Conservation (phyloP, 2,113 vertebrate genomes). For the Pelvicachromis taeniatus region DNA sequence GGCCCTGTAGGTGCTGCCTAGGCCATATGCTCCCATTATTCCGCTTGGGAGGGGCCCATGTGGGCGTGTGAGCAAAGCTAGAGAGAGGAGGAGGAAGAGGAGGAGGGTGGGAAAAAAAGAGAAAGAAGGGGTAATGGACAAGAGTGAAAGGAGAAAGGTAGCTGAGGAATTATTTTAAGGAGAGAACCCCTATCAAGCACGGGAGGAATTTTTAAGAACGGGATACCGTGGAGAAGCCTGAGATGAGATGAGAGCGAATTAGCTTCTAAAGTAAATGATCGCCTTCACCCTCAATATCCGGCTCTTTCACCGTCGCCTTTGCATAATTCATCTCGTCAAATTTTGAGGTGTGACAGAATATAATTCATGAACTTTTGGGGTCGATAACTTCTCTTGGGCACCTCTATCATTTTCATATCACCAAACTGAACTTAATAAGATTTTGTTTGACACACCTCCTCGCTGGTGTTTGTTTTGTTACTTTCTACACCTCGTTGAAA, state of each 20-base stretch:
- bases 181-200: constrained; percentile 36
- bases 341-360: constrained; percentile 41
- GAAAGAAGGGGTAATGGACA: constrained; percentile 2
- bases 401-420: constrained; percentile 23
- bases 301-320: constrained; percentile 46
- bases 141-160: constrained; percentile 36
- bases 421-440: background rate
- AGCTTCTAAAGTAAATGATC: constrained; percentile 62
- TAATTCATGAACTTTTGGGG: constrained; percentile 51
- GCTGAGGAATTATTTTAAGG: constrained; percentile 58
- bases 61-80: constrained; percentile 52
- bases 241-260: constrained; percentile 53
- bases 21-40: constrained; percentile 74
- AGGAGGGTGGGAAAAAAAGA: constrained; percentile 4
- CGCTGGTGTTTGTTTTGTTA: background rate
- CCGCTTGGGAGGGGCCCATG: constrained; percentile 66
- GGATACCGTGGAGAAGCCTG: constrained; percentile 35
- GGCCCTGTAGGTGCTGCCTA: constrained; percentile 70
- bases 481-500: background rate
- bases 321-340: constrained; percentile 67
- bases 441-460: background rate
- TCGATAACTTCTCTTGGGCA: constrained; percentile 9
- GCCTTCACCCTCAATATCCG: constrained; percentile 64
- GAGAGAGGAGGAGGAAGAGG: constrained; percentile 17
- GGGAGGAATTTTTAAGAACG: constrained; percentile 24